phyloP scores from a whole-genome alignment of 2,888 invertebrate species.

The Platycheirus rosarum region DNA sequence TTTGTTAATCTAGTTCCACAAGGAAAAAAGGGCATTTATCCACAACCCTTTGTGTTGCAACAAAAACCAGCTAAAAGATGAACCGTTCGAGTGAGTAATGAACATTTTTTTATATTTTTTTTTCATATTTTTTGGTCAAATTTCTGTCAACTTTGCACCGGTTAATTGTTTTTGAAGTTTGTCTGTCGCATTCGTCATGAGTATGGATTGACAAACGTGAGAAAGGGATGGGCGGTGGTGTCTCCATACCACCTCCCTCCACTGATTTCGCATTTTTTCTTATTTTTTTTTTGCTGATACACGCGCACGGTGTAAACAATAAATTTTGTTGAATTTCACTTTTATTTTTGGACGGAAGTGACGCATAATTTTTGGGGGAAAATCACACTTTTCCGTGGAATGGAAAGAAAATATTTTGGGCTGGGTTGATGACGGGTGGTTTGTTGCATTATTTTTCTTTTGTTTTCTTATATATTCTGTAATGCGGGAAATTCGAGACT shows the following conservation, averaged over 20 bases:
- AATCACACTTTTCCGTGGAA: too few relatives aligned
- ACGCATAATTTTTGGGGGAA: background rate
- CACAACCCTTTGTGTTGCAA: background rate
- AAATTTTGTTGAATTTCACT: conserved; percentile 12
- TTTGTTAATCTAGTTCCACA: conserved; percentile 22
- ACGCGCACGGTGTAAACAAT: conserved; percentile 46
- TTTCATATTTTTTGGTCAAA: conserved; percentile 7
- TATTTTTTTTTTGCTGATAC: conserved; percentile 8
- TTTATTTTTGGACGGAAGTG: background rate
- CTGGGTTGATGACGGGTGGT: background rate
- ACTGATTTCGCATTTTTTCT: conserved; percentile 9
- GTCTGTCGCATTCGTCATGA: conserved; percentile 62
- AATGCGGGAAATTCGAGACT: conserved; percentile 54
- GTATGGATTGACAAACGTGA: conserved; percentile 18
- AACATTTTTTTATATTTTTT: conserved; percentile 19
- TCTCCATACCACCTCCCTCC: conserved; percentile 2
- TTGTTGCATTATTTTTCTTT: conserved; percentile 9
- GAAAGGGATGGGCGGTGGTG: conserved; percentile 62
- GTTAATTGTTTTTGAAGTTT: conserved; percentile 70
- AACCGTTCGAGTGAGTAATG: conserved; percentile 71
- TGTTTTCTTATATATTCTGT: conserved; percentile 4
- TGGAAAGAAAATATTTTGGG: background rate
- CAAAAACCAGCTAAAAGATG: conserved; percentile 47
- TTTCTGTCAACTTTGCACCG: conserved; percentile 51
- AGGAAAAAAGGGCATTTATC: background rate